These are phyloP conservation scores for Leptopilina syphax DNA, from an alignment of 2,888 invertebrate species.

Conservation along the genomic window DNA sequence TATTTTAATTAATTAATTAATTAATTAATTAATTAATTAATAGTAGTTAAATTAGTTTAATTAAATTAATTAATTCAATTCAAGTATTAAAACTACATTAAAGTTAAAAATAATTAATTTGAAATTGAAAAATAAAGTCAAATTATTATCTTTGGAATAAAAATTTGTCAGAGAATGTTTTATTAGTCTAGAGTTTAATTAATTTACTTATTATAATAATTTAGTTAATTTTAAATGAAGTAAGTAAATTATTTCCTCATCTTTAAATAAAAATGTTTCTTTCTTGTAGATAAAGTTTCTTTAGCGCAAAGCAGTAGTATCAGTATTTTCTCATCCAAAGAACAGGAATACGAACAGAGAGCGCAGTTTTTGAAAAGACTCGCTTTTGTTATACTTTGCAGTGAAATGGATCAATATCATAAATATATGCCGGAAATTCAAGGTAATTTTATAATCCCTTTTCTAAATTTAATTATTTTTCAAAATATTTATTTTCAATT, in stretches of 20 bases:
- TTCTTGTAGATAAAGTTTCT: conserved; percentile 82
- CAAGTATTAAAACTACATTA: too few relatives aligned
- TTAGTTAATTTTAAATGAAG: too few relatives aligned
- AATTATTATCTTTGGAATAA: too few relatives aligned
- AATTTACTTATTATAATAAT: too few relatives aligned
- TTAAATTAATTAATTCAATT: too few relatives aligned
- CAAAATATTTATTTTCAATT: background rate
- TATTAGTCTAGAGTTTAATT: too few relatives aligned
- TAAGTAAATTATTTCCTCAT: background rate
- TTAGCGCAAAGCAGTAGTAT: conserved; percentile 88
- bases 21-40: too few relatives aligned
- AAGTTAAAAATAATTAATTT: too few relatives aligned
- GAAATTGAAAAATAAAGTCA: too few relatives aligned
- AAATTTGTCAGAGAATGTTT: too few relatives aligned
- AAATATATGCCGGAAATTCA: conserved; percentile 93
- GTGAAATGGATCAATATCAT: conserved; percentile 91
- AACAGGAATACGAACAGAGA: conserved; percentile 90
- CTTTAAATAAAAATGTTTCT: background rate
- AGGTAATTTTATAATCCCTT: conserved; percentile 78
- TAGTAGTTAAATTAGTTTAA: too few relatives aligned
- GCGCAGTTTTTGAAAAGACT: conserved; percentile 88
- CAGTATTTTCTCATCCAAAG: conserved; percentile 88
- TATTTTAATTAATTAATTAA: too few relatives aligned
- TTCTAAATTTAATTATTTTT: background rate
- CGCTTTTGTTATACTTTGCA: conserved; percentile 91